Conservation (phyloP, 2,797 vertebrate species). For the Natrix natrix region DNA sequence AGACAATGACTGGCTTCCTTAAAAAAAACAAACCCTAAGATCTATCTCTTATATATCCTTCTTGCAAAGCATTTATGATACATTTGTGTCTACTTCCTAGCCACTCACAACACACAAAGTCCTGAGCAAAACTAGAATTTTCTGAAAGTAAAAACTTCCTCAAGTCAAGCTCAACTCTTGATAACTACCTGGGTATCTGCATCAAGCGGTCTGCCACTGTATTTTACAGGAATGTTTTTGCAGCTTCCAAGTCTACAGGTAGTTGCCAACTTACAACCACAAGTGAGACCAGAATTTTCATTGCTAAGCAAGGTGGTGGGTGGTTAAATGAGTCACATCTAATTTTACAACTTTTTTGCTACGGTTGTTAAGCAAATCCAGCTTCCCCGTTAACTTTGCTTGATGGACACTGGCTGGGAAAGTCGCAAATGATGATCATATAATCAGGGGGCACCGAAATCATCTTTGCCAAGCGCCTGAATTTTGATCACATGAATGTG, state of each 20-base stretch:
- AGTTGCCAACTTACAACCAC: neutral
- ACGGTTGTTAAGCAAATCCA: neutral
- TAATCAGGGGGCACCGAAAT: no score
- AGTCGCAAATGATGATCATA: no score
- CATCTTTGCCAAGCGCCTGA: no score
- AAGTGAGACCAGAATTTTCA: neutral
- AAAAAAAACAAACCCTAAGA: neutral
- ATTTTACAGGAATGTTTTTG: neutral
- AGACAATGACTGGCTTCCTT: neutral
- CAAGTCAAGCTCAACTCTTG: neutral
- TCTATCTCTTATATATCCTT: no score
- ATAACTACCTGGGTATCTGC: neutral
- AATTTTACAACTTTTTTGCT: neutral
- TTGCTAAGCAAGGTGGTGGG: neutral
- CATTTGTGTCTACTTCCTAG: neutral
- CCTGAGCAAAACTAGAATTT: neutral
- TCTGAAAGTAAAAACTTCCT: neutral
- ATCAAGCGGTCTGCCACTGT: neutral
- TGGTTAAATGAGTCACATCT: neutral
- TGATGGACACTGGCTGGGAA: no score
- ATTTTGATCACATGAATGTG: neutral
- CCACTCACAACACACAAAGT: neutral
- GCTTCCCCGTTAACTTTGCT: neutral
- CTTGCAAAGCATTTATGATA: neutral
- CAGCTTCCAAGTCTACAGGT: neutral